Conservation (phyloP, 2,888 invertebrate genomes). For the Folsomia candida region DNA sequence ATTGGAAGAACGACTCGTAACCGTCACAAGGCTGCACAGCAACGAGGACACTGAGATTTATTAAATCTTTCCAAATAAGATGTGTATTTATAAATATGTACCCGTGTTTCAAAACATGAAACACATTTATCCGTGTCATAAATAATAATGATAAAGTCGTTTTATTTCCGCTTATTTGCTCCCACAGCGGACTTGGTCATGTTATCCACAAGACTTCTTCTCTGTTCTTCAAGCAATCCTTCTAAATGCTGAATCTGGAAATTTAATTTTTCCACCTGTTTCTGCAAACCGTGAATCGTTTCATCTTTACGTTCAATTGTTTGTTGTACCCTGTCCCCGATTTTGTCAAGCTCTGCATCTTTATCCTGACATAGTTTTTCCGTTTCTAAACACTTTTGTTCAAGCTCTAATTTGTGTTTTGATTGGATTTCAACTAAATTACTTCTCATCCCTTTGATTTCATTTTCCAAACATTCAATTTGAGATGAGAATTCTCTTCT, state of each 20-base stretch:
- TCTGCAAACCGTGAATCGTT: conserved; percentile 68
- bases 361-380: conserved; percentile 55
- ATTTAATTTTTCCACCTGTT: conserved; percentile 67
- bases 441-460: conserved; percentile 42
- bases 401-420: conserved; percentile 46
- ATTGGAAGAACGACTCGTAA: conserved; percentile 58
- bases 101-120: too few species aligned
- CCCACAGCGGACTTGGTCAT: conserved; percentile 20
- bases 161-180: not conserved
- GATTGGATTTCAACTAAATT: conserved; percentile 46
- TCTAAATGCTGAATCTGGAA: conserved; percentile 74
- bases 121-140: too few species aligned
- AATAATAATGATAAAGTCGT: too few species aligned
- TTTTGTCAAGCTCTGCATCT: conserved; percentile 54
- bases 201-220: conserved; percentile 49
- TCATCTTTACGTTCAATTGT: conserved; percentile 78
- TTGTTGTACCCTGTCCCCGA: conserved; percentile 67
- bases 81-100: too few species aligned
- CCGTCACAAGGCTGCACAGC: not conserved
- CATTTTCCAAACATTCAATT: conserved; percentile 59
- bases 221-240: conserved; percentile 70
- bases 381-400: conserved; percentile 40
- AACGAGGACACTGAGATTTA: too few species aligned
- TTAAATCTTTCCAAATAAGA: too few species aligned
- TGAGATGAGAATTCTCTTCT: conserved; percentile 65